Conservation (phyloP, 2,888 invertebrate species). For the Dynastes maya region DNA sequence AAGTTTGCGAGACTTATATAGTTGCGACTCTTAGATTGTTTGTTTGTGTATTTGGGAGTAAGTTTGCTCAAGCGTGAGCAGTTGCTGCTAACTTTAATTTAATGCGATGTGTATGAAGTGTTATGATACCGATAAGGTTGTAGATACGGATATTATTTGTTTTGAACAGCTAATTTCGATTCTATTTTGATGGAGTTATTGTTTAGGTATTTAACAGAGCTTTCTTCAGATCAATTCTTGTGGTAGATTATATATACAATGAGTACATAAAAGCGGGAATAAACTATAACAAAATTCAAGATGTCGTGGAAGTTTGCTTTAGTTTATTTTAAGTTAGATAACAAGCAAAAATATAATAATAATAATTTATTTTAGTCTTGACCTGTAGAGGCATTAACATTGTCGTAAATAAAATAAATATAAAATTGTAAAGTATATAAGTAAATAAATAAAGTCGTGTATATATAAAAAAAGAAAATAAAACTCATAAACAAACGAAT, state of each 20-base stretch:
- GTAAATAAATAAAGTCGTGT: too few relatives aligned
- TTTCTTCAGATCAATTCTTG: background rate
- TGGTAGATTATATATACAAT: background rate
- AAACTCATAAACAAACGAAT: too few relatives aligned
- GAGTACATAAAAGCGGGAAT: background rate
- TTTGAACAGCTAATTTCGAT: background rate
- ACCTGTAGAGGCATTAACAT: too few relatives aligned
- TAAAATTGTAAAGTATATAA: too few relatives aligned
- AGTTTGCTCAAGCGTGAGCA: background rate
- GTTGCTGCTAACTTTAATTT: conserved; percentile 13
- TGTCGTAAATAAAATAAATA: too few relatives aligned
- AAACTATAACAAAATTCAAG: too few relatives aligned
- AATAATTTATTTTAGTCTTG: too few relatives aligned
- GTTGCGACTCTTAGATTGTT: conserved; percentile 18
- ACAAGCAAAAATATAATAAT: too few relatives aligned
- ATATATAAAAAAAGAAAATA: too few relatives aligned
- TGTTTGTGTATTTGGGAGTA: conserved; percentile 14
- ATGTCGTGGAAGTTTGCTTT: too few relatives aligned
- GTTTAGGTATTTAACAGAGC: background rate
- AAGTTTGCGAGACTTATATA: conserved; percentile 24
- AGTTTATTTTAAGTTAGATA: background rate
- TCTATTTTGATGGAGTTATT: background rate
- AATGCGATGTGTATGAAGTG: conserved; percentile 3
- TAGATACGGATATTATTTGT: background rate
- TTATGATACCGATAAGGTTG: background rate